A percentile compares a stretch with the other conserved stretches of the same genome.
These are phyloP conservation scores for Leptoclinus maculatus DNA, from an alignment of 2,797 vertebrate species.

Conservation along the genomic window DNA sequence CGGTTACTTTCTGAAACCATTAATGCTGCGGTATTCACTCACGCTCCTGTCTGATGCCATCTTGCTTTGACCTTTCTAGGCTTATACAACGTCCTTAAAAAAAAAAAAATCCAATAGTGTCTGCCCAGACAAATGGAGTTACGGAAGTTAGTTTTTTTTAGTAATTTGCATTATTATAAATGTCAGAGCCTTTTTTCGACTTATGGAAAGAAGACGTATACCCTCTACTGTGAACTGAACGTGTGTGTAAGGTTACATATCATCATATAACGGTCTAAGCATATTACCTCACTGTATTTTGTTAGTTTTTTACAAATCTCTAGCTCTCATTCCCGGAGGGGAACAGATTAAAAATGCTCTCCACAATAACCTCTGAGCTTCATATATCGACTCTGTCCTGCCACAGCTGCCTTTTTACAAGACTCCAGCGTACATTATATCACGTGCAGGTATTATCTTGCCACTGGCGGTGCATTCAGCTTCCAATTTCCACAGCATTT, in stretches of 20 bases:
- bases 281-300: constrained; percentile 10
- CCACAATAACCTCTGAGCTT: neutral
- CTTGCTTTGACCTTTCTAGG: constrained; percentile 3
- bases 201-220: neutral
- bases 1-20: neutral
- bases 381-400: neutral
- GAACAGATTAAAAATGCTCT: constrained; percentile 34
- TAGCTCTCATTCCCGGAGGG: constrained; percentile 25
- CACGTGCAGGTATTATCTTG: constrained; percentile 17
- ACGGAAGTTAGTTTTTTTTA: neutral
- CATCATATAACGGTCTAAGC: neutral
- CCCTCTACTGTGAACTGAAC: neutral
- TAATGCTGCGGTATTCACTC: neutral
- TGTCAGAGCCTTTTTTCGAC: neutral
- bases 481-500: constrained; percentile 40
- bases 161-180: neutral
- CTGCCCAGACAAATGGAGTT: neutral
- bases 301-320: constrained; percentile 26
- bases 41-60: neutral
- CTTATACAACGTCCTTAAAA: neutral
- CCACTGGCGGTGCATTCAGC: neutral
- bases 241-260: neutral
- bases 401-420: constrained; percentile 9
- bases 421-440: constrained; percentile 10
- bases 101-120: neutral